Base-by-base conservation (phyloP, 2,888 invertebrate species). In the Heliconius ethilla region DNA sequence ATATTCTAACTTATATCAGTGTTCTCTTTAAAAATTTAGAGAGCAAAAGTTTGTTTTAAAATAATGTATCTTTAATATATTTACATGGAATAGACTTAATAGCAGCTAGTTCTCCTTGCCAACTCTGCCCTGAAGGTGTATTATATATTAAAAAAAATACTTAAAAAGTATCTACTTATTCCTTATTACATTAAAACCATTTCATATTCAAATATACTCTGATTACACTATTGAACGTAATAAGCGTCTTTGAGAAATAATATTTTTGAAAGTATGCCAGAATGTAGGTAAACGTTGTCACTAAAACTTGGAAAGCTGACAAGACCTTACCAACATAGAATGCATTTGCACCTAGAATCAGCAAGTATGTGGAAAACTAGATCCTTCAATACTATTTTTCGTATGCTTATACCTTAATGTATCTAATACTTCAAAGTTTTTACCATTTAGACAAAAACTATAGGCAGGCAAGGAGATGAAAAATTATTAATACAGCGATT, bases 221-320 rank as follows among this genome's bases (percentile, higher is more conserved):
- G 27, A 74, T 74, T 11, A 40, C 13, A 63, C 18, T n/a, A 65
- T 65, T 27, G 45, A 15, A 45, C 22, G 63, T 25, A 74, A 63
- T 63, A 25, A 74, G 74, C 25, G 63, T 27, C 63, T 65, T 65
- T 45, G 27, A 74, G 29, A 65, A 25, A 72, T 72, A 37, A 63
- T 45, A 63, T 63, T 65, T 59, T 74, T 74, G 74, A 74, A 45
- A 27, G 40, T 74, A 27, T 65, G 74, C 74, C 63, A 74, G 45
- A 37, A 65, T 74, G 25, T 72, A 59, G 74, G 62, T 74, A 62
- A 65, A 65, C 45, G 74, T 74, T 27, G 65, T 65, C 45, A 74
- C 62, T 74, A 62, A 65, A 65, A 65, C 74, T 74, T 74, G 74
- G 74, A 74, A 65, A 74, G 74, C 40, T 74, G 73, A 77, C 73